phyloP scores from a whole-genome alignment of 1,140 invertebrate species.

The Drosophila serrata region DNA sequence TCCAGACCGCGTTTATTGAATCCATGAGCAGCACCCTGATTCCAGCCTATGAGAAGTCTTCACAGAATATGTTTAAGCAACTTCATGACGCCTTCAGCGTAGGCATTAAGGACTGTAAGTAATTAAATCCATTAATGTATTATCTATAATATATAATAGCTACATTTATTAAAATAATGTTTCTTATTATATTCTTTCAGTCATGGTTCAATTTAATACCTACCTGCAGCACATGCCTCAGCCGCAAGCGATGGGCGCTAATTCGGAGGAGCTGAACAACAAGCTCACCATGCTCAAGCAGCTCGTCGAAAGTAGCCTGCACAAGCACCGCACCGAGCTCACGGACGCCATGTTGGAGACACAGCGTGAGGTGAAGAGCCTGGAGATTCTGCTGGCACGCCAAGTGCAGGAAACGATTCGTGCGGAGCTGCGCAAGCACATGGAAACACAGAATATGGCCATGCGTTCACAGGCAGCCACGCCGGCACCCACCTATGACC shows the following conservation, averaged over 20 bases:
- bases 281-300: constrained; percentile 71
- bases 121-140: constrained; percentile 24
- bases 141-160: not conserved
- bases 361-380: constrained; percentile 77
- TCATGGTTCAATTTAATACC: constrained; percentile 86
- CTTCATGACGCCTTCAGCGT: constrained; percentile 93
- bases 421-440: constrained; percentile 86
- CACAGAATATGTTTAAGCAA: constrained; percentile 94
- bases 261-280: constrained; percentile 69
- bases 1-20: constrained; percentile 87
- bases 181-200: constrained; percentile 58
- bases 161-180: too few species aligned
- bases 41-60: constrained; percentile 94
- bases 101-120: constrained; percentile 95
- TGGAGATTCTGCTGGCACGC: constrained; percentile 76
- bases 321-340: constrained; percentile 71
- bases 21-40: constrained; percentile 91
- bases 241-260: constrained; percentile 49
- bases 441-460: constrained; percentile 87
- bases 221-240: constrained; percentile 85
- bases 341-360: constrained; percentile 78
- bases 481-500: constrained; percentile 88
- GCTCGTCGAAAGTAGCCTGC: constrained; percentile 68
- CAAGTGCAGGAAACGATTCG: constrained; percentile 80
- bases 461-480: constrained; percentile 90